A percentile compares a stretch with the other conserved stretches of the same genome.
Evolutionary conservation across 2,113 vertebrate genomes (phyloP).

Genomic region (Archocentrus centrarchus): DNA sequence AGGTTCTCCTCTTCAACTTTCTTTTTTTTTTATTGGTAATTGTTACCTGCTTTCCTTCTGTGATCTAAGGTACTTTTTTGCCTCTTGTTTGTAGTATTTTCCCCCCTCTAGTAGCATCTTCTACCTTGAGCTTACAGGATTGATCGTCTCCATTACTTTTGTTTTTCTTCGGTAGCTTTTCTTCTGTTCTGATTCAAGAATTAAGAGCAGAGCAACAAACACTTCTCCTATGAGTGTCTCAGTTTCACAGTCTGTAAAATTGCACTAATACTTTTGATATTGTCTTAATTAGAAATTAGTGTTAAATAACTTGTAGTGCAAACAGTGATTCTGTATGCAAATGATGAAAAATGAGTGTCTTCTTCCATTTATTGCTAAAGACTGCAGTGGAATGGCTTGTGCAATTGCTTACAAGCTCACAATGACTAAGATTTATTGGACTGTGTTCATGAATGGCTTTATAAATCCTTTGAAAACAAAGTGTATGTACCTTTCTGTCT

Average conservation of each 20-base stretch:
- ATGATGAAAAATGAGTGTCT: not conserved
- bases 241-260: not conserved
- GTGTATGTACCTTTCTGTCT: not conserved
- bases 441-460: too few species aligned
- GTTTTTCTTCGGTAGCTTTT: not conserved
- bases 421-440: not conserved
- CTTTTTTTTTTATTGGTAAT: not conserved
- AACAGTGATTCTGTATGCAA: not conserved
- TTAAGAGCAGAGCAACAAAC: not conserved
- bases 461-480: not conserved
- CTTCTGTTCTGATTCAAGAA: not conserved
- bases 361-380: not conserved
- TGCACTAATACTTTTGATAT: not conserved
- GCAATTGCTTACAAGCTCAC: not conserved
- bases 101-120: too few species aligned
- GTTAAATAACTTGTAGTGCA: not conserved
- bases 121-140: not conserved
- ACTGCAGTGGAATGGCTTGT: not conserved
- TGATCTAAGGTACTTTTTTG: not conserved
- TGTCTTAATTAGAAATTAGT: not conserved
- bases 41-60: not conserved
- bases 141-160: not conserved
- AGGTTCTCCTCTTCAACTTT: too few species aligned
- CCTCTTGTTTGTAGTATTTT: not conserved
- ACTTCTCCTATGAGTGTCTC: not conserved